Base-by-base conservation (phyloP, 35 echinoderm and acorn worm species). In the Chiridota heheva region DNA sequence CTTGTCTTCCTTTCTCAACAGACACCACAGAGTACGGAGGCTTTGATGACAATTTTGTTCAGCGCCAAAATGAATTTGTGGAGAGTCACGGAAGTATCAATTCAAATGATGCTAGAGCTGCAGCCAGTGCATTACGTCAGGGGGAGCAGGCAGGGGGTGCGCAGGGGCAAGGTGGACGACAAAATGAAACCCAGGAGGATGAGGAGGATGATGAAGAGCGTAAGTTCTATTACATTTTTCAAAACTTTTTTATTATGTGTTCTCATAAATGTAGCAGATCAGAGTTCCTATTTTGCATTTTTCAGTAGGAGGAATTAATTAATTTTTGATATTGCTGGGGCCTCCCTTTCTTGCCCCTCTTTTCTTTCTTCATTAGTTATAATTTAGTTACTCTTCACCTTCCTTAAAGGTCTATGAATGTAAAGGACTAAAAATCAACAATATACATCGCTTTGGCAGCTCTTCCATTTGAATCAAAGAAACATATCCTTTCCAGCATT, bases 191-290 rank as follows among this genome's bases (percentile, higher is more conserved):
- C n/a, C 77, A 81, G 40, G 38, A 35, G 75, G 77, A 89, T 17
- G 88, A 90, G 2, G 91, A 95, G 3, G 91, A 95, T 47, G 90
- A 93, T 7, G 90, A 86, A 76, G 91, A 95, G 77, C 62, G 91
- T 95, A 88, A 73, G 91, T 95, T 36, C 40, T 10, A 25, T 34
- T 35, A 15, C 30, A 5, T 51, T 7, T 59, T 31, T 31, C 46
- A 77, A 49, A 28, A 28, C 10, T 28, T 7, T 6, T 8, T 51
- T 22, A 12, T 26, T n/a, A 10, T 51, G 10, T 51, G 8, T 51
- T 51, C 22, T 51, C 47, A 51, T 51, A 51, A 12, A 12, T 51
- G 10, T 51, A 12, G 10, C 10, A 51, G 22, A 51, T 51, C 22
- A 51, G 10, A 51, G 10, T 51, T 12, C 47, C 47, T 22, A 51